A percentile compares a stretch with the other conserved stretches of the same genome.
phyloP scores from a whole-genome alignment of 2,888 invertebrate genomes.

The Drosophila multiciliata region DNA sequence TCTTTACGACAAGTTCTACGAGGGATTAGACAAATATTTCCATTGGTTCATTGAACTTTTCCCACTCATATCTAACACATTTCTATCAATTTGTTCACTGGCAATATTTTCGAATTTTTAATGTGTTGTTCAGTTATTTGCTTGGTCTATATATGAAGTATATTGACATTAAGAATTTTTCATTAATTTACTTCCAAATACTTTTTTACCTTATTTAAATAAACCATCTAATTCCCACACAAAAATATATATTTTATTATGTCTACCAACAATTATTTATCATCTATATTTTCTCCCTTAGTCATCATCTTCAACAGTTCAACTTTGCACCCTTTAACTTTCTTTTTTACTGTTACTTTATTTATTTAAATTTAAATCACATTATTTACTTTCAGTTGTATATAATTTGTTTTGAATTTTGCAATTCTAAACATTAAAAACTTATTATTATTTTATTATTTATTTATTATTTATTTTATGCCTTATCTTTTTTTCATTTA shows the following conservation, averaged over 20 bases:
- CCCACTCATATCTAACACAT: slow-evolving; percentile 15
- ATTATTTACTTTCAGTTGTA: neutral
- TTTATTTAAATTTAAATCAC: neutral
- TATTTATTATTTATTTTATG: neutral
- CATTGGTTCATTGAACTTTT: slow-evolving; percentile 43
- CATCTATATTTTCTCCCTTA: neutral
- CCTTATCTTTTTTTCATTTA: neutral
- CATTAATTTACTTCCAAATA: neutral
- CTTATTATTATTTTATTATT: neutral
- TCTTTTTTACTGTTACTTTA: neutral
- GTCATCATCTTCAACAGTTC: neutral
- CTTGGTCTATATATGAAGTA: too few relatives aligned
- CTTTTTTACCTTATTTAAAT: neutral
- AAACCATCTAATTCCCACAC: neutral
- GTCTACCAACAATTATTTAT: neutral
- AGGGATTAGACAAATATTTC: slow-evolving; percentile 45
- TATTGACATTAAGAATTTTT: neutral
- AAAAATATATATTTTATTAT: neutral
- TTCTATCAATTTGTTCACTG: neutral
- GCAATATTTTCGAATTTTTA: neutral
- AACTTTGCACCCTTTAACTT: neutral
- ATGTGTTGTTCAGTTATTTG: neutral
- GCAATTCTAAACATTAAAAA: neutral
- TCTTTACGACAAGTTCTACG: slow-evolving; percentile 50
- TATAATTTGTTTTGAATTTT: neutral